A percentile compares a stretch with the other conserved stretches of the same genome.
These are phyloP conservation scores for Galagoides demidoff DNA, from an alignment of 2,797 vertebrate species.

Conservation along the genomic window DNA sequence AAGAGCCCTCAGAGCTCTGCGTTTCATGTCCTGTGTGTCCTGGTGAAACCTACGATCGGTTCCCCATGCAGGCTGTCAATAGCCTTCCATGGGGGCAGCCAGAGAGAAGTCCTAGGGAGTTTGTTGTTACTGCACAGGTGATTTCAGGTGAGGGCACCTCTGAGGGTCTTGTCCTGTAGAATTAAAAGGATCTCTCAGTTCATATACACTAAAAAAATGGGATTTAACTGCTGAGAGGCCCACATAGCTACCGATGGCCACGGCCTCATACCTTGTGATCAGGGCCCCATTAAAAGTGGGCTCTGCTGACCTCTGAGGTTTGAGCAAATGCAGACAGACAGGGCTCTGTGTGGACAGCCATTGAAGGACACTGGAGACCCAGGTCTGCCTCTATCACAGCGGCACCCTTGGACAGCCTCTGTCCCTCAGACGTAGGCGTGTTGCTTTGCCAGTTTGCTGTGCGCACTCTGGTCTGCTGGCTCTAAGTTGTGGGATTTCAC, in stretches of 20 bases:
- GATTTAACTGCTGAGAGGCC: too few species aligned
- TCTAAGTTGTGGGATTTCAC: not conserved
- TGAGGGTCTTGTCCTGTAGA: not conserved
- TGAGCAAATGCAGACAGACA: not conserved
- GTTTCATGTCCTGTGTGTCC: accelerated
- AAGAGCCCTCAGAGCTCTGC: not conserved
- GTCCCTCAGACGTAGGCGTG: not conserved
- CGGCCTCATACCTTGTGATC: too few species aligned
- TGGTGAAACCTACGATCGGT: accelerated
- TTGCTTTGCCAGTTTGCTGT: not conserved
- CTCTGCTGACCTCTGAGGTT: not conserved
- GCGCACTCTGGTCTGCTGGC: accelerated
- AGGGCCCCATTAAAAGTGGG: not conserved
- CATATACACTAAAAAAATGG: accelerated
- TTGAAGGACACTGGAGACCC: too few species aligned
- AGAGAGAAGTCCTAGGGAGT: too few species aligned
- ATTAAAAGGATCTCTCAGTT: too few species aligned
- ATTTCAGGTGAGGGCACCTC: not conserved
- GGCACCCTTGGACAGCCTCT: not conserved
- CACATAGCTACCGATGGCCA: accelerated
- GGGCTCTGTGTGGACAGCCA: not conserved
- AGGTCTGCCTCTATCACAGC: not conserved
- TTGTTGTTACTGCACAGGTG: accelerated
- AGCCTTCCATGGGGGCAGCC: too few species aligned
- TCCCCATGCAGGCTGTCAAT: accelerated